Evolutionary conservation across 2,888 invertebrate genomes (phyloP).

Genomic region (Microctonus hyperodae): DNA sequence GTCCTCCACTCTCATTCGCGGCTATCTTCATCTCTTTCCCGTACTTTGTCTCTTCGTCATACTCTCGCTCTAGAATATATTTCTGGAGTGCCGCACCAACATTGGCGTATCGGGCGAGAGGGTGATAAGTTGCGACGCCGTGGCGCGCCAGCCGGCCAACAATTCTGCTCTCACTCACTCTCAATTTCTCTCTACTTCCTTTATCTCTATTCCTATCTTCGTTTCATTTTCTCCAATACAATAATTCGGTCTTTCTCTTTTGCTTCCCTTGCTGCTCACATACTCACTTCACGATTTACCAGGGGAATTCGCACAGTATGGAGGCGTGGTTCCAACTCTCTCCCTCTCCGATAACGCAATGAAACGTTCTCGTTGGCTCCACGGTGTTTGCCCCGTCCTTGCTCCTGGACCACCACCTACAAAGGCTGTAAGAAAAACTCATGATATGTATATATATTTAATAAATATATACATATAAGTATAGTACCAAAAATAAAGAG

Average conservation of each 20-base stretch:
- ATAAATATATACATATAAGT: slow-evolving; percentile 19
- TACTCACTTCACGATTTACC: slow-evolving; percentile 9
- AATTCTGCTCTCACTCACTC: slow-evolving; percentile 13
- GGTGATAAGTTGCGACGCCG: slow-evolving; percentile 63
- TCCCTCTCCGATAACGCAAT: slow-evolving; percentile 26
- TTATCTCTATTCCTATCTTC: slow-evolving; percentile 20
- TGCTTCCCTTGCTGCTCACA: slow-evolving; percentile 31
- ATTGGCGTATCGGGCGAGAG: slow-evolving; percentile 48
- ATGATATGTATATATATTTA: slow-evolving; percentile 1
- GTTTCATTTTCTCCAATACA: slow-evolving; percentile 1
- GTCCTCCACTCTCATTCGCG: slow-evolving; percentile 16
- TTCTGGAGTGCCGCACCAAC: slow-evolving; percentile 34
- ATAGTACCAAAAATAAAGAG: slow-evolving; percentile 17
- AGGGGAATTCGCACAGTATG: background rate
- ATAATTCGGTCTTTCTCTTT: background rate
- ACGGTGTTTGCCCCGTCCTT: slow-evolving; percentile 18
- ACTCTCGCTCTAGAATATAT: slow-evolving; percentile 28
- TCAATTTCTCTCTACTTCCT: slow-evolving; percentile 4
- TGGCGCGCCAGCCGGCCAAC: slow-evolving; percentile 37
- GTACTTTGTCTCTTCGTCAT: slow-evolving; percentile 10
- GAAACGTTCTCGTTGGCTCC: slow-evolving; percentile 55
- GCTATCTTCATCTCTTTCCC: background rate
- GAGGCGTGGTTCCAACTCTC: slow-evolving; percentile 30
- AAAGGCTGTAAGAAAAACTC: slow-evolving; percentile 19
- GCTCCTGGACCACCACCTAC: slow-evolving; percentile 22